These are phyloP conservation scores for Pipistrellus pygmaeus DNA, from an alignment of 2,797 vertebrate genomes.

Conservation along the genomic window DNA sequence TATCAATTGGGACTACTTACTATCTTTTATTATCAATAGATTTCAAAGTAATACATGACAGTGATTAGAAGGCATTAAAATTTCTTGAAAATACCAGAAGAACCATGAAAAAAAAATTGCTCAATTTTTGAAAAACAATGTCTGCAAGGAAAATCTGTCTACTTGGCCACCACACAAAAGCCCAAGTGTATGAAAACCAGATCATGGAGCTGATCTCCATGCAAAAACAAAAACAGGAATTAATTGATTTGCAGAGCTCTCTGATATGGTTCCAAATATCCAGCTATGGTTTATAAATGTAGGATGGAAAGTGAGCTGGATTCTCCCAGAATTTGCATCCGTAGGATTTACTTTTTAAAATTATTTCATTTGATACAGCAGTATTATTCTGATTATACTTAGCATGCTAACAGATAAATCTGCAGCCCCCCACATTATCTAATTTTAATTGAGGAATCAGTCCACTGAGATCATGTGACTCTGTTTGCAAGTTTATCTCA, in stretches of 20 bases:
- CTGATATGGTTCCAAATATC: neutral
- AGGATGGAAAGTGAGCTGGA: neutral
- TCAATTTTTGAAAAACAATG: conserved; percentile 13
- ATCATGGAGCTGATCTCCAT: neutral
- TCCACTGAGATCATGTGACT: neutral
- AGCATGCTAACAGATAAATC: neutral
- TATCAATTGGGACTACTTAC: neutral
- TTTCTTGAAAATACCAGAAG: neutral
- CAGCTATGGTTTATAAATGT: neutral
- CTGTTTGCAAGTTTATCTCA: neutral
- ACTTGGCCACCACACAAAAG: neutral
- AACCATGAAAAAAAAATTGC: neutral
- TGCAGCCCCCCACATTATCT: neutral
- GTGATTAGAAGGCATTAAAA: neutral
- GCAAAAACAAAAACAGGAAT: conserved; percentile 2
- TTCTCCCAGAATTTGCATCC: neutral
- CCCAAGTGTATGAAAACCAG: neutral
- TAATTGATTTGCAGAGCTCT: conserved; percentile 5
- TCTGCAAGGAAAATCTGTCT: conserved; percentile 28
- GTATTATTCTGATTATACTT: conserved; percentile 49
- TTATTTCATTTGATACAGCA: neutral
- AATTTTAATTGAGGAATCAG: neutral
- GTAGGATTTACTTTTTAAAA: conserved; percentile 22
- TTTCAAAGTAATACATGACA: neutral
- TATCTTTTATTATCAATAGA: neutral